Conservation (phyloP, 2,888 invertebrate genomes). For the Acanthosepion lycidas region DNA sequence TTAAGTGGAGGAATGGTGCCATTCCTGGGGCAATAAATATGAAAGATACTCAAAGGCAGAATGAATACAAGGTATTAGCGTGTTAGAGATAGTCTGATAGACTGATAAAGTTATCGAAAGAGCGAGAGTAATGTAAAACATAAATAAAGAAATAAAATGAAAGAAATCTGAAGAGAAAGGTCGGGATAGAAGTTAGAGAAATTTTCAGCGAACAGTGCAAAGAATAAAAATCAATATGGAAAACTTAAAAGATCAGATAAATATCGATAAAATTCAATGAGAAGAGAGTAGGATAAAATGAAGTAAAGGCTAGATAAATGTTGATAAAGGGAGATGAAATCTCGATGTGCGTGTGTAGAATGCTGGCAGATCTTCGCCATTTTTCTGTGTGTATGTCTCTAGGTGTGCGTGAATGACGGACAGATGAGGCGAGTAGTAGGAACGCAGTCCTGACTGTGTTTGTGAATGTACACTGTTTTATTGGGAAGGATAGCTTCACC, state of each 20-base stretch:
- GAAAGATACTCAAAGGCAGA: neutral
- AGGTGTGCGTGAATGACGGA: neutral
- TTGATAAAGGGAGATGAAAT: neutral
- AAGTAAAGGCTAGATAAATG: neutral
- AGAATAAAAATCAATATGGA: neutral
- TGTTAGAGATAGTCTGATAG: neutral
- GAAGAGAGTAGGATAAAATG: neutral
- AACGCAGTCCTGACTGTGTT: neutral
- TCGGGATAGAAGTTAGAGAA: neutral
- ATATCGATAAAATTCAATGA: neutral
- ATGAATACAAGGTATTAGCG: neutral
- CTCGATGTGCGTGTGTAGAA: neutral
- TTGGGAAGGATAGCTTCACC: neutral
- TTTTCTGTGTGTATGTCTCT: too few species aligned
- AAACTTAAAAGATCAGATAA: conserved; percentile 33
- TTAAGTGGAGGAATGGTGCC: neutral
- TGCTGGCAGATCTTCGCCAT: neutral
- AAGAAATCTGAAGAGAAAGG: neutral
- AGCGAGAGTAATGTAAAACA: neutral
- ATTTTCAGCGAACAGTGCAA: neutral
- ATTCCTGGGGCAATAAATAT: neutral
- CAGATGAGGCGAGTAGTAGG: neutral
- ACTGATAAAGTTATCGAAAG: neutral
- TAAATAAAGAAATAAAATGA: neutral
- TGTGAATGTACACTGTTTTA: neutral